Evolutionary conservation across 1,140 invertebrate genomes (phyloP).

Genomic region (Hyphantria cunea): DNA sequence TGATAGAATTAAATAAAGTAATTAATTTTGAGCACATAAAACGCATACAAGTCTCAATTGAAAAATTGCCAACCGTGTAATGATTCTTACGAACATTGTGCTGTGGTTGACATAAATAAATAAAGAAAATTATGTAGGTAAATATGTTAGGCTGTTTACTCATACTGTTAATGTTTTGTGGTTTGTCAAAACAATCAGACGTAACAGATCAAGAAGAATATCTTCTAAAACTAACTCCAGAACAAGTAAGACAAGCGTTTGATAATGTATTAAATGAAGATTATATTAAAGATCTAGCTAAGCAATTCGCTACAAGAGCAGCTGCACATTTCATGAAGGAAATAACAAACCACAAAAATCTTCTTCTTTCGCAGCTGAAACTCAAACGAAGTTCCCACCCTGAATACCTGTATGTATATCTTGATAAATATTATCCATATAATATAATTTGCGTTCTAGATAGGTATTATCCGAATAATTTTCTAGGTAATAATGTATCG

Average conservation of each 20-base stretch:
- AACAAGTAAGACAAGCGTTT: slow-evolving; percentile 42
- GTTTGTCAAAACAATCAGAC: neutral
- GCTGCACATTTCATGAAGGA: slow-evolving; percentile 43
- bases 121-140: neutral
- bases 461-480: too few relatives aligned
- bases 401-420: too few relatives aligned
- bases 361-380: neutral
- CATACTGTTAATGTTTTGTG: neutral
- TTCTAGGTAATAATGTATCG: too few relatives aligned
- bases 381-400: slow-evolving; percentile 6
- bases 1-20: too few relatives aligned
- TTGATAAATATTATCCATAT: too few relatives aligned
- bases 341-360: slow-evolving; percentile 36
- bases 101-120: too few relatives aligned
- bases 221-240: slow-evolving; percentile 40
- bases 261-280: slow-evolving; percentile 35
- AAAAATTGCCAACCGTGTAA: too few relatives aligned
- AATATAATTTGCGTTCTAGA: too few relatives aligned
- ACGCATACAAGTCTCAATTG: too few relatives aligned
- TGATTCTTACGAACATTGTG: too few relatives aligned
- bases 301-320: slow-evolving; percentile 44
- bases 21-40: too few relatives aligned
- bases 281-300: slow-evolving; percentile 43
- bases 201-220: slow-evolving; percentile 3
- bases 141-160: neutral